Evolutionary conservation across 2,888 invertebrate genomes (phyloP).

Genomic region (Homarus gammarus): DNA sequence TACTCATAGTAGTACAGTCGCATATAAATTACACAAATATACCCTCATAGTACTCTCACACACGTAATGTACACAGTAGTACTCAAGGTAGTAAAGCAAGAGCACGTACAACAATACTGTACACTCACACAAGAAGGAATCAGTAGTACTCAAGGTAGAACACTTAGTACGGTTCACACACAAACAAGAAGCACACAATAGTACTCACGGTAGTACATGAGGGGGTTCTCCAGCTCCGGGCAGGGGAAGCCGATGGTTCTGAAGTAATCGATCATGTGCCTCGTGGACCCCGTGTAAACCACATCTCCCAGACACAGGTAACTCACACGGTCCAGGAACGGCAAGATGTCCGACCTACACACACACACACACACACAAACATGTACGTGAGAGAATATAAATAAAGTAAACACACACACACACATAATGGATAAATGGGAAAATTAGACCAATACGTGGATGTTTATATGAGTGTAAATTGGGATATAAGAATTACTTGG

Average conservation of each 20-base stretch:
- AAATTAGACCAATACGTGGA: background rate
- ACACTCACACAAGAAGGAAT: too few species aligned
- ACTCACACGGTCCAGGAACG: constrained; percentile 92
- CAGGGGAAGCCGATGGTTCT: constrained; percentile 97
- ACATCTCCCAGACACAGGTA: constrained; percentile 94
- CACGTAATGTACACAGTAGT: too few species aligned
- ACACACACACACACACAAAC: too few species aligned
- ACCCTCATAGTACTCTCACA: too few species aligned
- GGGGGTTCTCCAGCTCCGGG: constrained; percentile 96
- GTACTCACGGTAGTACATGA: constrained; percentile 96
- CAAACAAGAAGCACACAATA: background rate
- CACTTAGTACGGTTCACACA: background rate
- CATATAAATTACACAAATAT: too few species aligned
- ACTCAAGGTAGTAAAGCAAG: too few species aligned
- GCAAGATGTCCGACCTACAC: constrained; percentile 90
- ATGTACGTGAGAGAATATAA: background rate
- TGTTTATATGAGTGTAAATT: background rate
- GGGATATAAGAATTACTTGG: background rate
- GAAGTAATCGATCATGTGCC: constrained; percentile 96
- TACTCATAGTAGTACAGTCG: too few species aligned
- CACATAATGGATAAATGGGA: too few species aligned
- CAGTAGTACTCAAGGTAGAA: background rate
- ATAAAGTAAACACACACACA: background rate
- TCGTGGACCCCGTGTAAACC: constrained; percentile 93
- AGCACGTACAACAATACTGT: too few species aligned